These are phyloP conservation scores for Lordiphosa collinella DNA, from an alignment of 1,140 invertebrate species.

Conservation along the genomic window DNA sequence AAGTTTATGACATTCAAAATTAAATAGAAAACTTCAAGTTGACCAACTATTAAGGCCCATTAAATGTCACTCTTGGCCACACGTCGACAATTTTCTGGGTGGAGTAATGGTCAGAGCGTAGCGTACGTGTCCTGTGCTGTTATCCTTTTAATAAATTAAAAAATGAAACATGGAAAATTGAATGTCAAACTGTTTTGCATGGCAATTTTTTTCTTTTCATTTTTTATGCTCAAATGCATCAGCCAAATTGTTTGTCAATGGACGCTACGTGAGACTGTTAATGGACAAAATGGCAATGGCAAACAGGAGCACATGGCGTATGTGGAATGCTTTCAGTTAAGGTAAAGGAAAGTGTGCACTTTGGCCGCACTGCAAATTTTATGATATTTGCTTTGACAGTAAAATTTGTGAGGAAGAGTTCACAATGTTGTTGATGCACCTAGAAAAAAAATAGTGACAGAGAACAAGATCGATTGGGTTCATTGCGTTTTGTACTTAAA, in stretches of 20 bases:
- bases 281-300: slow-evolving; percentile 12
- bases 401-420: neutral
- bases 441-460: too few relatives aligned
- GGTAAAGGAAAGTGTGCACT: slow-evolving; percentile 3
- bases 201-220: too few relatives aligned
- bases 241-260: slow-evolving; percentile 47
- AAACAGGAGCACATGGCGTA: slow-evolving; percentile 40
- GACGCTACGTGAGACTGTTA: slow-evolving; percentile 13
- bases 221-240: slow-evolving; percentile 24
- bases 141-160: slow-evolving; percentile 47
- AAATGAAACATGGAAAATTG: slow-evolving; percentile 19
- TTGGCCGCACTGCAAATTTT: neutral
- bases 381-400: slow-evolving; percentile 10
- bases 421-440: neutral
- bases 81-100: slow-evolving; percentile 25
- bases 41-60: slow-evolving; percentile 31
- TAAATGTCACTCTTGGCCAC: slow-evolving; percentile 20
- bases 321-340: slow-evolving; percentile 22
- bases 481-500: too few relatives aligned
- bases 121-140: slow-evolving; percentile 22
- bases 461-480: too few relatives aligned
- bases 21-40: slow-evolving; percentile 5
- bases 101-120: slow-evolving; percentile 29
- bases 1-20: slow-evolving; percentile 33
- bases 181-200: neutral